Evolutionary conservation across 2,888 invertebrate species (phyloP).

Genomic region (Lycocerus yunnanus): DNA sequence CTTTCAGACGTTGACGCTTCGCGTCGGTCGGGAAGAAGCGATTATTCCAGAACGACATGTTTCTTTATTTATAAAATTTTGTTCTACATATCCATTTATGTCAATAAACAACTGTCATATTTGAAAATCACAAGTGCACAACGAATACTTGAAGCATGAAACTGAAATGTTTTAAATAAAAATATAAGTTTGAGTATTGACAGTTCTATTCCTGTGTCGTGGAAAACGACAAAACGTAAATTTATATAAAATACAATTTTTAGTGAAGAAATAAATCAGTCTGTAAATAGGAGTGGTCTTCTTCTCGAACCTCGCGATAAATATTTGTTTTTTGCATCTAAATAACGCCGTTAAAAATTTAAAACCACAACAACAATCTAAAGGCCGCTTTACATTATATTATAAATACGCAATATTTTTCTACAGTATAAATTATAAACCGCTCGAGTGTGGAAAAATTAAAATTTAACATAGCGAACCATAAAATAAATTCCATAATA

Average conservation of each 20-base stretch:
- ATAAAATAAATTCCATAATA: slow-evolving; percentile 37
- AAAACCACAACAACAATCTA: neutral
- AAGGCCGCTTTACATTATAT: neutral
- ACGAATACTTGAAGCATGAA: neutral
- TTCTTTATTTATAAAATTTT: neutral
- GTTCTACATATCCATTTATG: neutral
- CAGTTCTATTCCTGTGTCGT: neutral
- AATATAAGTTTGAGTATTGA: neutral
- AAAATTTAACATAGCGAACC: slow-evolving; percentile 23
- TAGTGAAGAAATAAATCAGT: neutral
- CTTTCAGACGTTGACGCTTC: no score
- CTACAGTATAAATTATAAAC: neutral
- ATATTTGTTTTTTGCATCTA: neutral
- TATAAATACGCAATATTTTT: no score
- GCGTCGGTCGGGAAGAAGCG: neutral
- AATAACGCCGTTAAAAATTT: neutral
- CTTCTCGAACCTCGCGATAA: neutral
- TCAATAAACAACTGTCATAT: neutral
- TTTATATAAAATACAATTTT: neutral
- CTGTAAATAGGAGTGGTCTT: neutral
- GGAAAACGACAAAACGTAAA: neutral
- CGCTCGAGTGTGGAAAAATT: neutral
- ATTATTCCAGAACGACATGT: neutral
- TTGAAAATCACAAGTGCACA: neutral
- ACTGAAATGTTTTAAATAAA: neutral